Evolutionary conservation across 2,113 vertebrate species (phyloP).

Genomic region (Microtus montanus): DNA sequence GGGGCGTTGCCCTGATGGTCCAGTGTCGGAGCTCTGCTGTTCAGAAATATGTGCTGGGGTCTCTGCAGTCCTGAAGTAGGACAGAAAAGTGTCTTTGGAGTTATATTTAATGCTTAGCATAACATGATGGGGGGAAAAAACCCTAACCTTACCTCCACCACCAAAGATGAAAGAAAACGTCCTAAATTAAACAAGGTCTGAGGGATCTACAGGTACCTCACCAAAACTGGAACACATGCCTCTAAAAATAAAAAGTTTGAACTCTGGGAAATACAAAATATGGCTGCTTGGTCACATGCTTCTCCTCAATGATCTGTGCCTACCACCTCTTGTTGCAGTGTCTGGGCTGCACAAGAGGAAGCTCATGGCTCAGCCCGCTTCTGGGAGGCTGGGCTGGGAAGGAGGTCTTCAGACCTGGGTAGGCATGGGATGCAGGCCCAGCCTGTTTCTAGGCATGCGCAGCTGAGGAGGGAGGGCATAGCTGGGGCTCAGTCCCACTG

Average conservation of each 20-base stretch:
- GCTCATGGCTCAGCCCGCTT: not conserved
- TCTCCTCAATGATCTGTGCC: slow-evolving; percentile 23
- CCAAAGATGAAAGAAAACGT: slow-evolving; percentile 44
- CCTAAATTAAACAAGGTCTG: slow-evolving; percentile 48
- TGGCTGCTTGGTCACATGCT: slow-evolving; percentile 12
- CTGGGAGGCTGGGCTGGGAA: not conserved
- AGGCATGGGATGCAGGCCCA: not conserved
- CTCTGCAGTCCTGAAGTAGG: slow-evolving; percentile 57
- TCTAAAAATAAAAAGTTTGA: slow-evolving; percentile 76
- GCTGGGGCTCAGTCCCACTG: not conserved
- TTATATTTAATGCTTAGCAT: slow-evolving; percentile 70
- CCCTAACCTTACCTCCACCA: slow-evolving; percentile 37
- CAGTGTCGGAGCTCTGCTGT: not conserved
- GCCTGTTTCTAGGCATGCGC: not conserved
- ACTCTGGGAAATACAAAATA: slow-evolving; percentile 56
- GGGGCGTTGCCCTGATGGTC: not conserved
- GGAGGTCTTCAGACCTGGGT: not conserved
- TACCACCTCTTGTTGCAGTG: not conserved
- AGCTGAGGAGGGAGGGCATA: not conserved
- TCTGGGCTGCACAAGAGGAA: not conserved
- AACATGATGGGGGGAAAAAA: slow-evolving; percentile 51
- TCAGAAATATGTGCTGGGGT: slow-evolving; percentile 18
- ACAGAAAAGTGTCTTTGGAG: slow-evolving; percentile 54
- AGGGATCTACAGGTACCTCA: slow-evolving; percentile 15
- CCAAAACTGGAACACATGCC: slow-evolving; percentile 52